Evolutionary conservation across 2,797 vertebrate genomes (phyloP).

Genomic region (Jordanella pulchra): DNA sequence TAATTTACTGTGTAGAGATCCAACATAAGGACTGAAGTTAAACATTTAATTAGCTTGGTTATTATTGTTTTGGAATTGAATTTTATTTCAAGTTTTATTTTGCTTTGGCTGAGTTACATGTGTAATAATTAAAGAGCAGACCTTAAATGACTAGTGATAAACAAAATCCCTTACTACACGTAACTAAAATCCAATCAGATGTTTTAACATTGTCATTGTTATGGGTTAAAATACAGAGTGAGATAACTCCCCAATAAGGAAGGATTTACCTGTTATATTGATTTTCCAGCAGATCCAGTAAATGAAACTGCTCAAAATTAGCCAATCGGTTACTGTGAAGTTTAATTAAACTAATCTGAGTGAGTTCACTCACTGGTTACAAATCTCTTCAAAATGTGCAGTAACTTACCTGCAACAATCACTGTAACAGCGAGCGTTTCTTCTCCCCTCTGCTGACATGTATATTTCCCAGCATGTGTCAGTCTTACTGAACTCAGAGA

Average conservation of each 20-base stretch:
- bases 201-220: too few relatives aligned
- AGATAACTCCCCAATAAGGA: not conserved
- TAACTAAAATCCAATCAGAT: not conserved
- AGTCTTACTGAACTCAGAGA: conserved; percentile 51
- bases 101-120: not conserved
- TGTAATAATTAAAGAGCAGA: not conserved
- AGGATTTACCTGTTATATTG: not conserved
- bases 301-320: not conserved
- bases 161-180: not conserved
- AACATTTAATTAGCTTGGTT: not conserved
- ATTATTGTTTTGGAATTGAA: not conserved
- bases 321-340: too few relatives aligned
- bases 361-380: not conserved
- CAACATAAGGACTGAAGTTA: not conserved
- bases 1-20: too few relatives aligned
- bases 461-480: conserved; percentile 80
- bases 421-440: conserved; percentile 70
- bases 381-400: too few relatives aligned
- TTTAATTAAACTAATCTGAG: not conserved
- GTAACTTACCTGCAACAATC: conserved; percentile 78
- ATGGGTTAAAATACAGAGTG: not conserved
- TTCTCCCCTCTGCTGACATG: conserved; percentile 68
- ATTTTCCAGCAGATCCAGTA: not conserved
- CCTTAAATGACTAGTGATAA: not conserved
- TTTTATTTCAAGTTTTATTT: not conserved